Evolutionary conservation across 2,113 vertebrate genomes (phyloP).

Genomic region (Gallinago paraguaiae): DNA sequence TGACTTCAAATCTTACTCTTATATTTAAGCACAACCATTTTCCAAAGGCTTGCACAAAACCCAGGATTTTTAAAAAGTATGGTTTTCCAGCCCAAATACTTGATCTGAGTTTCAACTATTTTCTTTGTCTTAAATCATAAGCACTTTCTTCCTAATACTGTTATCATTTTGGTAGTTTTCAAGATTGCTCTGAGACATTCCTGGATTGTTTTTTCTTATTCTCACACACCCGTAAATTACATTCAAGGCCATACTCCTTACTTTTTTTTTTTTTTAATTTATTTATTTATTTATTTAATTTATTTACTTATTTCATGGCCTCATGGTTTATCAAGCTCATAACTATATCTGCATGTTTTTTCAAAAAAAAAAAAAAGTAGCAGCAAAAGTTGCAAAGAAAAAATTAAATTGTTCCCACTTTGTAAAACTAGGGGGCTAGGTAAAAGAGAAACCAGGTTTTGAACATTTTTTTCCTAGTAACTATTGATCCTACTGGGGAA

Average conservation of each 20-base stretch:
- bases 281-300: not conserved
- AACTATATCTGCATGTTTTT: fast-evolving
- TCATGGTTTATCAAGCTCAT: not conserved
- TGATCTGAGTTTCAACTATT: not conserved
- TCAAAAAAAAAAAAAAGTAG: not conserved
- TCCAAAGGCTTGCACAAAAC: not conserved
- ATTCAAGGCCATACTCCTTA: not conserved
- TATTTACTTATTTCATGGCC: not conserved
- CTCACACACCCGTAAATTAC: not conserved
- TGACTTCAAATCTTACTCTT: not conserved
- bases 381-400: not conserved
- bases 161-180: not conserved
- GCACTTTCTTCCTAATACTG: not conserved
- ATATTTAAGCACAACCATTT: not conserved
- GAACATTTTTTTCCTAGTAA: not conserved
- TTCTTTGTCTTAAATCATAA: not conserved
- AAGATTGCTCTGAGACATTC: not conserved
- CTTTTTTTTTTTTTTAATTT: not conserved
- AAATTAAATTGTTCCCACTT: not conserved
- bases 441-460: not conserved
- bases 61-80: not conserved
- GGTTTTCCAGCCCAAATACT: not conserved
- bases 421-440: not conserved
- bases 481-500: not conserved
- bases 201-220: not conserved